Base-by-base conservation (phyloP, 2,888 invertebrate genomes). In the Nebria salina region DNA sequence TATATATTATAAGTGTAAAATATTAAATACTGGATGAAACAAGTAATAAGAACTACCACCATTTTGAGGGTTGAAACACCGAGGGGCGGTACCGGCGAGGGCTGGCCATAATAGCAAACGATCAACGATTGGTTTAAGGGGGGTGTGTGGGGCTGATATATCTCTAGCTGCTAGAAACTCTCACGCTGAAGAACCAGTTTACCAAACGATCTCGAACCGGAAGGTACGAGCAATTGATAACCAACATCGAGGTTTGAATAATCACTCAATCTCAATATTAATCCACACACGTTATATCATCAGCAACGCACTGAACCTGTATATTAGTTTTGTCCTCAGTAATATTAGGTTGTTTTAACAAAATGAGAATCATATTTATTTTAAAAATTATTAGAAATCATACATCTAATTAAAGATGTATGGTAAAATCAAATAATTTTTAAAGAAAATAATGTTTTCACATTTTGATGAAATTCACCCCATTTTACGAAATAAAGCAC, bases 61-160 rank as follows among this genome's bases (percentile, higher is more conserved):
- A 54, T 54, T 54, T 54, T 54, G 54, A 54, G 68, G 68, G 68
- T 68, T 68, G 68, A 68, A 20, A 68, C 20, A 25, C 9, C 3
- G 68, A 6, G 65, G 15, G 42, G 42, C 43, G 73, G 73, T 43
- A 9, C 73, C 41, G n/a, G 8, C n/a, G 41, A n/a, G 73, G 43
- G 73, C n/a, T 43, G 73, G 42, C 8, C 73, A 41, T 41, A 41
- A 26, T 25, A 25, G 42, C 11, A 7, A 41, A 26, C 73, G 41
- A 41, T 13, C 42, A 42, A 15, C 13, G 73, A 70, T 70, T 70
- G 70, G 70, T 20, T 25, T 34, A 70, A 25, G 15, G 4, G 25
- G 15, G 54, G 54, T 54, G 54, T 8, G 13, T 8, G 54, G 54
- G 54, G 54, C 7, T 2, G 6, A 54, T 54, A 2, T 7, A 54